Evolutionary conservation across 1,140 invertebrate species (phyloP).

Genomic region (Lepidurus couesii): DNA sequence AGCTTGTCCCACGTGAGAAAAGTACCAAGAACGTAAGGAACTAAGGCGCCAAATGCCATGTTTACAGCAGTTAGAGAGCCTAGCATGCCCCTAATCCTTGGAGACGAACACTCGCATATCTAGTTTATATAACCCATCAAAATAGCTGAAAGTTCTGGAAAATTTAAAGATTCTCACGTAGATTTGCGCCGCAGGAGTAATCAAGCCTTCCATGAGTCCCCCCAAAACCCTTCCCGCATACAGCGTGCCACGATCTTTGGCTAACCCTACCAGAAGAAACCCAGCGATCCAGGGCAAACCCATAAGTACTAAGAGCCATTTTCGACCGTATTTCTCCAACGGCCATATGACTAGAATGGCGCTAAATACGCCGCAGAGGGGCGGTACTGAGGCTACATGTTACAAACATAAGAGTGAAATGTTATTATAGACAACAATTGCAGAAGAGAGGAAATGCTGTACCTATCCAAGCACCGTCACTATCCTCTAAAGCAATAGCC

Average conservation of each 20-base stretch:
- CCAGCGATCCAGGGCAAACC: conserved; percentile 45
- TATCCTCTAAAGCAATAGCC: neutral
- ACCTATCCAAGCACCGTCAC: conserved; percentile 31
- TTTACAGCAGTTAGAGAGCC: conserved; percentile 76
- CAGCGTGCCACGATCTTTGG: conserved; percentile 38
- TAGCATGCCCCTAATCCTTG: conserved; percentile 62
- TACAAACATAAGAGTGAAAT: neutral
- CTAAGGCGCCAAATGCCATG: conserved; percentile 66
- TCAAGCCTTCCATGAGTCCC: conserved; percentile 57
- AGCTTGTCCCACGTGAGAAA: conserved; percentile 60
- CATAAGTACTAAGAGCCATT: conserved; percentile 42
- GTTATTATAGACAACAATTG: neutral
- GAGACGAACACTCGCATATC: conserved; percentile 60
- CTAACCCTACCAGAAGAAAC: conserved; percentile 44
- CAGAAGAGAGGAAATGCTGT: neutral
- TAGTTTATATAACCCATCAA: conserved; percentile 42
- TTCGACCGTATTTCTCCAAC: conserved; percentile 46
- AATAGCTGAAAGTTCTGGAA: neutral
- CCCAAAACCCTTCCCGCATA: conserved; percentile 59
- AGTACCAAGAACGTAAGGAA: conserved; percentile 60
- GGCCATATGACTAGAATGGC: conserved; percentile 36
- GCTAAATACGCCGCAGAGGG: conserved; percentile 31
- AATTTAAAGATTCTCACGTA: conserved; percentile 50
- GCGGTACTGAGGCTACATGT: conserved; percentile 30
- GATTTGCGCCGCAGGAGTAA: conserved; percentile 55